These are phyloP conservation scores for Melanerpes formicivorus DNA, from an alignment of 2,113 vertebrate genomes.

Conservation along the genomic window DNA sequence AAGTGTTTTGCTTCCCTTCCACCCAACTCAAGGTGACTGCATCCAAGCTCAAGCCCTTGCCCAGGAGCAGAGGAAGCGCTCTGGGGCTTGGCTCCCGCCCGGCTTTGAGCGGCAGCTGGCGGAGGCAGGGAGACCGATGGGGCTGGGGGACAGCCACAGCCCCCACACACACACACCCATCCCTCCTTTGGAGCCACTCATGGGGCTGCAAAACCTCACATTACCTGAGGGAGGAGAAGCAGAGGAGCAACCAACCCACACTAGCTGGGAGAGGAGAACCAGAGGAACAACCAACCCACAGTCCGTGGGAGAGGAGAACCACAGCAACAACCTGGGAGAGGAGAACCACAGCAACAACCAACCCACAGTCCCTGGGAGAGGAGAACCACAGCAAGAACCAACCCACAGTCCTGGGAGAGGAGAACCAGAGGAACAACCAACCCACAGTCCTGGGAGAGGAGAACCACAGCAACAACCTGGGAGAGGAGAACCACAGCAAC, in stretches of 20 bases:
- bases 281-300: no score
- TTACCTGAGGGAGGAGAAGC: not conserved
- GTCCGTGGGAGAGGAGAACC: no score
- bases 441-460: not conserved
- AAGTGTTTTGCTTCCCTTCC: conserved; percentile 35
- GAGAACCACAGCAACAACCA: no score
- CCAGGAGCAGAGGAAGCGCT: not conserved
- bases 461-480: not conserved
- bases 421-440: no score
- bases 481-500: no score
- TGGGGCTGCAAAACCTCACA: not conserved
- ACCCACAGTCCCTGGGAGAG: no score
- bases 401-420: no score
- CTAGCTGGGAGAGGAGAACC: no score
- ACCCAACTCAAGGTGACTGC: not conserved
- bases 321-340: no score
- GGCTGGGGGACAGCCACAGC: not conserved
- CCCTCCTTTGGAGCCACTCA: not conserved
- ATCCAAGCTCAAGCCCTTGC: not conserved
- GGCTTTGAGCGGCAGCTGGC: not conserved
- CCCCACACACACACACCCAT: not conserved
- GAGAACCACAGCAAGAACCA: no score
- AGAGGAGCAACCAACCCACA: not conserved
- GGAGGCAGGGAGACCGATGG: not conserved
- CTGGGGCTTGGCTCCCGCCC: not conserved